These are phyloP conservation scores for Plebejus melissa DNA, from an alignment of 2,888 invertebrate genomes.

Conservation along the genomic window DNA sequence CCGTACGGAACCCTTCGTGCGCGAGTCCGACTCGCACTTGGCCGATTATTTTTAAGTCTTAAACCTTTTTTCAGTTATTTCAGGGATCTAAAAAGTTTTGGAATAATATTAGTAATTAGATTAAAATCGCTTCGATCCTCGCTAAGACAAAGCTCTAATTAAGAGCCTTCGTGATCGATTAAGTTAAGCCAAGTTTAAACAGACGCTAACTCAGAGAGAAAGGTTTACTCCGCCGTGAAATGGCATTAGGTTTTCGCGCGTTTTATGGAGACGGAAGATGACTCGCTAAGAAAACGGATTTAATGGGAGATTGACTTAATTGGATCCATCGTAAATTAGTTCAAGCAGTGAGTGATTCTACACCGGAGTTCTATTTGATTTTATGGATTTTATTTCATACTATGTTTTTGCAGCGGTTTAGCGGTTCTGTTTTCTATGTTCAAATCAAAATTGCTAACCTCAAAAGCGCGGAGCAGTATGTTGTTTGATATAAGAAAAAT, in stretches of 20 bases:
- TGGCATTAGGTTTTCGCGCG: conserved; percentile 78
- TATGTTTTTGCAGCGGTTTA: too few relatives aligned
- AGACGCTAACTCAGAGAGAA: conserved; percentile 77
- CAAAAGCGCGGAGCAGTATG: too few relatives aligned
- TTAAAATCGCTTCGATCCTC: conserved; percentile 65
- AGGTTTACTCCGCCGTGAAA: conserved; percentile 79
- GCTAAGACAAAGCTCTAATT: conserved; percentile 76
- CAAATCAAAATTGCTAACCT: too few relatives aligned
- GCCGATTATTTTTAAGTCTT: not conserved
- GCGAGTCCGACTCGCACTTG: too few relatives aligned
- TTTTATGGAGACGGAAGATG: conserved; percentile 66
- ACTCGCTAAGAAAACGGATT: conserved; percentile 75
- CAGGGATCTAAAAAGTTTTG: conserved; percentile 23
- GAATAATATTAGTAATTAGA: conserved; percentile 52
- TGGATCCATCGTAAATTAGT: conserved; percentile 67
- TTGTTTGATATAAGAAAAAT: too few relatives aligned
- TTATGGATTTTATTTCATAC: too few relatives aligned
- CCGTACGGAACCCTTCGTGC: too few relatives aligned
- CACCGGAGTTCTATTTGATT: conserved; percentile 52
- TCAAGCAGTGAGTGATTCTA: conserved; percentile 68
- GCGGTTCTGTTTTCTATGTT: too few relatives aligned
- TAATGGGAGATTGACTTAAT: conserved; percentile 76
- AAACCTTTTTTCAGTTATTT: not conserved
- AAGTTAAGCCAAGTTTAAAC: conserved; percentile 77
- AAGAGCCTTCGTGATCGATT: conserved; percentile 78